Conservation (phyloP, 2,888 invertebrate species). For the Orchestes rusci region DNA sequence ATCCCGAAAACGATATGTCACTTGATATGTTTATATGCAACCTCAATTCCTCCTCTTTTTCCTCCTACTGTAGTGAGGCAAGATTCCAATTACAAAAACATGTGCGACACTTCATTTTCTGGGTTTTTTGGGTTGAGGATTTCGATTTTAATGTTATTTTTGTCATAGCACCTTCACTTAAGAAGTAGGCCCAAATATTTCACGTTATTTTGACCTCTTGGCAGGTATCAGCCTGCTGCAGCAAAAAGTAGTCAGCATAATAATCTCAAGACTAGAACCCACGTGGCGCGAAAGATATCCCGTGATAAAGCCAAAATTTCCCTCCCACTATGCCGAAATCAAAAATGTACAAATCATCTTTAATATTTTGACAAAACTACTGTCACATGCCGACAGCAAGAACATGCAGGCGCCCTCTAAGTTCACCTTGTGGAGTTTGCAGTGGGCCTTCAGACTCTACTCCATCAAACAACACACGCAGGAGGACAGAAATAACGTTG, state of each 20-base stretch:
- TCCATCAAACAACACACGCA: conserved; percentile 19
- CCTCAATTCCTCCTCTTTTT: too few relatives aligned
- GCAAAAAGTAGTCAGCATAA: conserved; percentile 35
- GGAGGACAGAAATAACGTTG: conserved; percentile 31
- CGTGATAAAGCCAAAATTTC: conserved; percentile 24
- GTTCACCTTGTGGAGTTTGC: conserved; percentile 29
- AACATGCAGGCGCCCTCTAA: conserved; percentile 20
- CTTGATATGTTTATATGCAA: too few relatives aligned
- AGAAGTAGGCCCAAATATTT: too few relatives aligned
- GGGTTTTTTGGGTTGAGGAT: too few relatives aligned
- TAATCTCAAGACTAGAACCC: conserved; percentile 39
- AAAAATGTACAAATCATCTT: conserved; percentile 12
- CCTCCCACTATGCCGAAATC: conserved; percentile 10
- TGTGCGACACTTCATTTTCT: too few relatives aligned
- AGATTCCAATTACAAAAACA: too few relatives aligned
- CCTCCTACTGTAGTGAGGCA: too few relatives aligned
- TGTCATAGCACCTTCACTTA: too few relatives aligned
- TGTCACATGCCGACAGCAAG: conserved; percentile 7
- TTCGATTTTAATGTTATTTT: too few relatives aligned
- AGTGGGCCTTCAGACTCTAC: conserved; percentile 29
- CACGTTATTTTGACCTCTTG: too few relatives aligned
- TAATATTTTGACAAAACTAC: conserved; percentile 8
- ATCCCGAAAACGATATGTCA: too few relatives aligned
- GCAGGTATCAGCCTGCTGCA: conserved; percentile 39
- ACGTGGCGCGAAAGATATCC: conserved; percentile 31